Conservation (phyloP, 2,113 vertebrate genomes). For the Noctilio leporinus region DNA sequence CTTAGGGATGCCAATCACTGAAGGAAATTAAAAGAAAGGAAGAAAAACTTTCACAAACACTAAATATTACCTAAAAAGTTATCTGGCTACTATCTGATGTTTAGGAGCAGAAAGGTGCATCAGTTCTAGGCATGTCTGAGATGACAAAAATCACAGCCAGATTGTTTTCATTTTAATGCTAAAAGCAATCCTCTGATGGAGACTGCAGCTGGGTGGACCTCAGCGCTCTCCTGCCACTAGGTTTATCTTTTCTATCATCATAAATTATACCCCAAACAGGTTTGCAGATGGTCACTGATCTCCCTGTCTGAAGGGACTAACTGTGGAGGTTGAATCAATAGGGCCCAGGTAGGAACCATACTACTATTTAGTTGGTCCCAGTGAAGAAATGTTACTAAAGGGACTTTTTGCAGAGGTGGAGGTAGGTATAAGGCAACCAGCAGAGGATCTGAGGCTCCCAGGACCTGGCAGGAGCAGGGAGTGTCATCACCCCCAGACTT, state of each 20-base stretch:
- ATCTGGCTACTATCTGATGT: too few species aligned
- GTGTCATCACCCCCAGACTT: background rate
- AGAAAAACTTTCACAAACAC: background rate
- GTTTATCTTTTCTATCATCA: background rate
- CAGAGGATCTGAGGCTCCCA: background rate
- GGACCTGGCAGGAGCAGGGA: background rate
- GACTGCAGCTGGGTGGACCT: background rate
- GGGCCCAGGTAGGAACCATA: background rate
- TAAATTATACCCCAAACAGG: background rate
- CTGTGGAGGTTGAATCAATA: background rate
- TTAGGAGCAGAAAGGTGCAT: background rate
- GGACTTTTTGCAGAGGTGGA: background rate
- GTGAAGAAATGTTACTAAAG: background rate
- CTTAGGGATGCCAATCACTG: background rate
- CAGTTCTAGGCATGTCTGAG: background rate
- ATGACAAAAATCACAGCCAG: background rate
- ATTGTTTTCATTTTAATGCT: background rate
- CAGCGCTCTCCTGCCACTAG: too few species aligned
- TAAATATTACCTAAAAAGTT: background rate
- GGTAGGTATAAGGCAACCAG: background rate
- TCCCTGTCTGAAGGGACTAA: background rate
- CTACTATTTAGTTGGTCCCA: background rate
- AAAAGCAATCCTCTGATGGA: background rate
- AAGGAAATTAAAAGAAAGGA: background rate
- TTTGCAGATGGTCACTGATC: background rate